Percentiles rank a stretch among this genome's conserved stretches.
phyloP scores from a whole-genome alignment of 1,140 invertebrate genomes.

The Lasioglossum albipes region DNA sequence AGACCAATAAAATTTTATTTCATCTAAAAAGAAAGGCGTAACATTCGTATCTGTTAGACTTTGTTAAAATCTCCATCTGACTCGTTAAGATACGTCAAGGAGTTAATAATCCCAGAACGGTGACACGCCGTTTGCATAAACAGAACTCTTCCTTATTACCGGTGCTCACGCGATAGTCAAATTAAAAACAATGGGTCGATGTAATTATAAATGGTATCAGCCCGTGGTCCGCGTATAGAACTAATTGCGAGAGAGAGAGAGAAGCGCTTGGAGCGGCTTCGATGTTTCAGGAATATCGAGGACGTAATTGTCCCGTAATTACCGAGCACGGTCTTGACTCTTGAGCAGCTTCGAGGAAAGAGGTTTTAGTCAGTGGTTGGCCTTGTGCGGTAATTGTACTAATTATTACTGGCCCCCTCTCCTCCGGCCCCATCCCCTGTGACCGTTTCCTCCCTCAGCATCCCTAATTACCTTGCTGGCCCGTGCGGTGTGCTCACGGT shows the following conservation, averaged over 20 bases:
- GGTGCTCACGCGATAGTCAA: constrained; percentile 46
- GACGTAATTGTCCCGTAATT: constrained; percentile 79
- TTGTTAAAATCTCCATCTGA: too few species aligned
- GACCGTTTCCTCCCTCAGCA: constrained; percentile 49
- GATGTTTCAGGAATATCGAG: constrained; percentile 79
- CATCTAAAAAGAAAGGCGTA: too few species aligned
- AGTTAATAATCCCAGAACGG: too few species aligned
- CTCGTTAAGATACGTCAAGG: too few species aligned
- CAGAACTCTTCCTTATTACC: neutral
- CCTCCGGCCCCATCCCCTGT: constrained; percentile 31
- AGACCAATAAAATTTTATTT: too few species aligned
- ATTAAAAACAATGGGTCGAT: constrained; percentile 44
- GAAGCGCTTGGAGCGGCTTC: constrained; percentile 60
- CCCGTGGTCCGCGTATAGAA: constrained; percentile 47
- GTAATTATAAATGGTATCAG: constrained; percentile 68
- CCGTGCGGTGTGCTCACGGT: constrained; percentile 30
- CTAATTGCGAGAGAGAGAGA: neutral
- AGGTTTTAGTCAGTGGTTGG: constrained; percentile 74
- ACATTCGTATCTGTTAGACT: too few species aligned
- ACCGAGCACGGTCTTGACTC: constrained; percentile 75
- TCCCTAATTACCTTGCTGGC: constrained; percentile 57
- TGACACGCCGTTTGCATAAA: neutral
- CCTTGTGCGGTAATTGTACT: constrained; percentile 79
- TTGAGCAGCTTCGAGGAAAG: constrained; percentile 61
- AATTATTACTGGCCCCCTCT: constrained; percentile 75